Conservation (phyloP, 2,797 vertebrate genomes). For the Sitta carolinensis region DNA sequence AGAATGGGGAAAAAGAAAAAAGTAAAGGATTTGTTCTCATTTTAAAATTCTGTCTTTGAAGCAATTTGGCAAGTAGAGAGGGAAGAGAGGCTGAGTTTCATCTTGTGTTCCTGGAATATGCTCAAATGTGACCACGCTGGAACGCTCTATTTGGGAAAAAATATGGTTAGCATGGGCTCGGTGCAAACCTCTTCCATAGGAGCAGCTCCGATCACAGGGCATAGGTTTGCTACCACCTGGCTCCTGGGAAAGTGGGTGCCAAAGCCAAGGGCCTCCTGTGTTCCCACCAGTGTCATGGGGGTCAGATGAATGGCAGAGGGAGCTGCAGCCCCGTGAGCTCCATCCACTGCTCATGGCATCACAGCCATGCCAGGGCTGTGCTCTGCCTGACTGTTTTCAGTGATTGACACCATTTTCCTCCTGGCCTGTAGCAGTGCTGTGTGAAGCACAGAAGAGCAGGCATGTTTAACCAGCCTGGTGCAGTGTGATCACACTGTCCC, state of each 20-base stretch:
- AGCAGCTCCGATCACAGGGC: neutral
- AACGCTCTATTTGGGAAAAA: constrained; percentile 58
- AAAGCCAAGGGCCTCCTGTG: neutral
- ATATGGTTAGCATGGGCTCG: neutral
- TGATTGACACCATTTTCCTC: neutral
- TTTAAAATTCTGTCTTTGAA: constrained; percentile 44
- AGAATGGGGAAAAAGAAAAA: neutral
- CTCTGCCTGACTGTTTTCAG: neutral
- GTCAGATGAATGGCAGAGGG: neutral
- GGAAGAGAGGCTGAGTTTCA: constrained; percentile 15
- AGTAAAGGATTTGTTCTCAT: neutral
- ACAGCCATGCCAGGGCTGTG: neutral
- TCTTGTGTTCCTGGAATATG: constrained; percentile 45
- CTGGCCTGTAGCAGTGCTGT: neutral
- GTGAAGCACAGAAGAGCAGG: neutral
- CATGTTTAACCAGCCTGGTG: neutral
- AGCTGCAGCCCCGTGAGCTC: neutral
- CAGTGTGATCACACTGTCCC: neutral
- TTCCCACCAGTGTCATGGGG: fast-evolving
- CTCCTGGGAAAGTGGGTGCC: fast-evolving
- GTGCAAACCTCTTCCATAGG: neutral
- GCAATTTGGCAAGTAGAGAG: constrained; percentile 32
- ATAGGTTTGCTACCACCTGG: neutral
- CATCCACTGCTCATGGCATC: no score
- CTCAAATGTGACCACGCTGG: constrained; percentile 47